phyloP scores from a whole-genome alignment of 2,113 vertebrate genomes.

The Larimichthys polyactis region DNA sequence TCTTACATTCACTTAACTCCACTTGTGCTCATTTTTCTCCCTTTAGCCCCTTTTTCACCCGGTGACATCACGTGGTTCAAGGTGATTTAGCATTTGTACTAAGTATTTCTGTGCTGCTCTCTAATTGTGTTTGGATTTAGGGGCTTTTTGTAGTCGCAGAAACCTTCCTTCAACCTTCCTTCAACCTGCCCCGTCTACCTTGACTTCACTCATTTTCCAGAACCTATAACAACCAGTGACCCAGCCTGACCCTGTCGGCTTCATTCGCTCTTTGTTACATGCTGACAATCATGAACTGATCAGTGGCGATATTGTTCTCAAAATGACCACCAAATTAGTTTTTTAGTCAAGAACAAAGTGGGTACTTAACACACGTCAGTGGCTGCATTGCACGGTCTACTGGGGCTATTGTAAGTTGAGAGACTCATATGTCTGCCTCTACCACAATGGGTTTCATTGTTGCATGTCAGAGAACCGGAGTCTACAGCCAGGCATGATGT shows the following conservation, averaged over 20 bases:
- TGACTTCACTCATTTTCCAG: too few relatives aligned
- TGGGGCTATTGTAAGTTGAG: not conserved
- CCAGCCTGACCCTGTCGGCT: not conserved
- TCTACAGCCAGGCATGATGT: too few relatives aligned
- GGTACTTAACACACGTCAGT: not conserved
- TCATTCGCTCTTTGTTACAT: not conserved
- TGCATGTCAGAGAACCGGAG: not conserved
- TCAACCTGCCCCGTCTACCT: too few relatives aligned
- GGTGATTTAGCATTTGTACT: not conserved
- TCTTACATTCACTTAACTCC: constrained; percentile 57
- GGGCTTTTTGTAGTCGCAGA: not conserved
- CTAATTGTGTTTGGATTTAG: not conserved
- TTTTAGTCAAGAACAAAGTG: not conserved
- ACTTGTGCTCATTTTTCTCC: constrained; percentile 13
- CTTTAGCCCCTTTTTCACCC: not conserved
- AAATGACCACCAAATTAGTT: not conserved
- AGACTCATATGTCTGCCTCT: too few relatives aligned
- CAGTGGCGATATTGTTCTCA: not conserved
- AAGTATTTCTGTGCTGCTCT: not conserved
- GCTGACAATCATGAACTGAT: not conserved
- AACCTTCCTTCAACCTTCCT: too few relatives aligned
- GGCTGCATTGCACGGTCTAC: not conserved
- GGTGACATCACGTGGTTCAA: not conserved
- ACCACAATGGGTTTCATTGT: not conserved
- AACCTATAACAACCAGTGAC: not conserved